Evolutionary conservation across 1,140 invertebrate genomes (phyloP), one percentile per base, ranked within the genome.

Genomic region (Lysiphlebus fabarum): DNA sequence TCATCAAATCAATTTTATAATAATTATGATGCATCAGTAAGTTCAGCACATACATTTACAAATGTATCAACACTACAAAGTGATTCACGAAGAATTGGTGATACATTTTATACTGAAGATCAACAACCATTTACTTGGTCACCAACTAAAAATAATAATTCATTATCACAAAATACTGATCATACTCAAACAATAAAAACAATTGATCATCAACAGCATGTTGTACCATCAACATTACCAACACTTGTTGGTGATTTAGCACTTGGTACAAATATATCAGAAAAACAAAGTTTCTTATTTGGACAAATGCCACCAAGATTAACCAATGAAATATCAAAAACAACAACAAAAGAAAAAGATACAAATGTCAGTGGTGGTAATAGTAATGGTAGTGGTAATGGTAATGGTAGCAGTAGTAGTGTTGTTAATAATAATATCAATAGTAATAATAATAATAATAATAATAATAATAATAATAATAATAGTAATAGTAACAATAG

Each of bases 211-310:
- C 78, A 80, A 17, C 17, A 26, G 4, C 17, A 26, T 26, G 77
- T 81, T 1, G 75, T 81, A 1, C 72, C 82, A 8, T 80, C 81
- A 2, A 82, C 82, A 38, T 65, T 85, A 37, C 83, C 84, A 11
- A 84, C 83, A 14, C 64, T 86, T 43, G 81, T 85, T 5, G 82
- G 84, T 12, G 84, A 86, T 72, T 63, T 85, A 12, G 83, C 84
- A 0, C 64, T 86, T 5, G 81, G 81, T n/a, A 82, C 79, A 0
- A 78, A 78, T 60, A 59, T 77, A 7, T 51, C 73, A 0, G 78
- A 80, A 6, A 78, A 77, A 8, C 75, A 77, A 51, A 80, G 73
- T 36, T 79, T 78, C 48, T 55, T 77, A 1, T 80, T 78, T 14
- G 63, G 70, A 7, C 72, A 78, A 40, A 70, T 73, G 62, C 64